Evolutionary conservation across 2,113 vertebrate species (phyloP), one percentile per base, ranked within the genome.

Genomic region (Calidris pugnax): DNA sequence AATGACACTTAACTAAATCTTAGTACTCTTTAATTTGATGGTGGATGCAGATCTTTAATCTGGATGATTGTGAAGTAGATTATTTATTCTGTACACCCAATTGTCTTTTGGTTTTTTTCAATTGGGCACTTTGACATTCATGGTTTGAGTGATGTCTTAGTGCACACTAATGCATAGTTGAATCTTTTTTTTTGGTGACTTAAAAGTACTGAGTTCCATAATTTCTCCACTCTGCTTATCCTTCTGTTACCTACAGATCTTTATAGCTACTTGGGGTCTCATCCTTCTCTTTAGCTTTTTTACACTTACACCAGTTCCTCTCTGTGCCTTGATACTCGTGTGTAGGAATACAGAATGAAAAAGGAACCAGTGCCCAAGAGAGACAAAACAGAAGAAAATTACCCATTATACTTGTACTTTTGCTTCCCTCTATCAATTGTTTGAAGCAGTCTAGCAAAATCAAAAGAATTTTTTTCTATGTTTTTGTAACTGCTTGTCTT

Each of bases 261-360:
- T 64, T 37, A 6, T 53, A 76, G 27, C 32, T 67, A 28, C 32
- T 39, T 75, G 6, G 26, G 62, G 5, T 75, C 37, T 48, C 5
- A 11, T 63, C 12, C 12, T 83, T 27, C 41, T 43, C 33, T 50
- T 63, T 22, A 45, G 59, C 20, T 85, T 60, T 89, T 81, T 85
- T 15, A 20, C 30, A 35, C 33, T 66, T 82, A 7, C 0, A 35
- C 26, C 4, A 3, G 2, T 56, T 77, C 10, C 4, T 75, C 10
- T 82, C 48, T 72, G 72, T 4, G 4, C 68, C 50, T 19, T 45
- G 47, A 12, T 55, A 28, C 22, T 85, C 28, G 14, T 64, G 35
- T 73, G 13, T 60, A 84, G 43, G 16, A 74, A 39, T 22, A 20
- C 8, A 81, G 50, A 73, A 57, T 1, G 4, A 41, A 84, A 71